phyloP scores from a whole-genome alignment of 1,140 invertebrate genomes.

The honey bee (Apis mellifera) region Amel_HAv3.1 CM009932.2:6000501-6001000 shows the following conservation, averaged over 20 bases:
- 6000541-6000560: constrained; percentile 38
- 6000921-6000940: neutral
- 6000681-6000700: neutral
- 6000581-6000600: neutral
- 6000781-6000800: constrained; percentile 19
- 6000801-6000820: constrained; percentile 43
- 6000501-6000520: constrained; percentile 57
- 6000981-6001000: neutral
- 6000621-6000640: too few species aligned
- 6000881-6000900: constrained; percentile 4
- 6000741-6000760: constrained; percentile 42
- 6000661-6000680: too few species aligned
- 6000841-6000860: constrained; percentile 1
- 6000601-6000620: neutral
- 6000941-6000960: too few species aligned
- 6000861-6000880: neutral
- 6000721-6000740: neutral
- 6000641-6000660: too few species aligned
- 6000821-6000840: constrained; percentile 32
- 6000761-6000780: constrained; percentile 19
- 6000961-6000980: too few species aligned
- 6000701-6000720: neutral
- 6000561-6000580: neutral
- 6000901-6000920: neutral
- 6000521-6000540: constrained; percentile 50